Conservation (phyloP, 2,113 vertebrate species). For the Oryzias javanicus region DNA sequence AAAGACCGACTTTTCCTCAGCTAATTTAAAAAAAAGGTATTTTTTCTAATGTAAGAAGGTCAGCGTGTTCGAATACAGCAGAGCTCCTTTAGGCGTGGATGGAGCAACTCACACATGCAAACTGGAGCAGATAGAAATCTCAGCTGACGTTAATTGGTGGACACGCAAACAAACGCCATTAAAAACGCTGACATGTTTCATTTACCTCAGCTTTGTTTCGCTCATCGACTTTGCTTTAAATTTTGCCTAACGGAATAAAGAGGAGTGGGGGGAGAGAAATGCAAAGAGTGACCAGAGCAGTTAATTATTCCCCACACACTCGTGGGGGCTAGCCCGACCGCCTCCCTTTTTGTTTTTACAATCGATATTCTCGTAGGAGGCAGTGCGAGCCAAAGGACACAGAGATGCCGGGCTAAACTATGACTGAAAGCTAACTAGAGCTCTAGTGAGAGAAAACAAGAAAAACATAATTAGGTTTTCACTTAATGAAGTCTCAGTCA, state of each 20-base stretch:
- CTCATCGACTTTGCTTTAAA: slow-evolving; percentile 18
- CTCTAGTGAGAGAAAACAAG: too few relatives aligned
- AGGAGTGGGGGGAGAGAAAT: slow-evolving; percentile 22
- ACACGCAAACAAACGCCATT: slow-evolving; percentile 59
- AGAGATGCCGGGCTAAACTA: background rate
- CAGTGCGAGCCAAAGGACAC: background rate
- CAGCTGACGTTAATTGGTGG: slow-evolving; percentile 50
- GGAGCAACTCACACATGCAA: slow-evolving; percentile 13
- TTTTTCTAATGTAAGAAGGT: background rate
- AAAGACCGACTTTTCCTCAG: slow-evolving; percentile 43
- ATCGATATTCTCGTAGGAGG: slow-evolving; percentile 53
- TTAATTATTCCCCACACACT: slow-evolving; percentile 63
- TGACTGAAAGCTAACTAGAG: too few relatives aligned
- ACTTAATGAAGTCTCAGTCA: too few relatives aligned
- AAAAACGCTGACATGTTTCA: slow-evolving; percentile 59
- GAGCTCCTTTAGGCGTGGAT: slow-evolving; percentile 11
- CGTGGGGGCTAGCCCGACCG: slow-evolving; percentile 41
- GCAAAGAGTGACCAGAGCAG: slow-evolving; percentile 24
- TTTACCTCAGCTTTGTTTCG: slow-evolving; percentile 31
- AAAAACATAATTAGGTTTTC: too few relatives aligned
- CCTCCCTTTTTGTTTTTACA: slow-evolving; percentile 40
- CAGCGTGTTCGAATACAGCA: background rate
- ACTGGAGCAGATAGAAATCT: slow-evolving; percentile 46
- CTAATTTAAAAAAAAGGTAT: slow-evolving; percentile 9
- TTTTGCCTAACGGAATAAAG: slow-evolving; percentile 25